Base-by-base conservation (phyloP, 2,113 vertebrate species). In the Lepus americanus region DNA sequence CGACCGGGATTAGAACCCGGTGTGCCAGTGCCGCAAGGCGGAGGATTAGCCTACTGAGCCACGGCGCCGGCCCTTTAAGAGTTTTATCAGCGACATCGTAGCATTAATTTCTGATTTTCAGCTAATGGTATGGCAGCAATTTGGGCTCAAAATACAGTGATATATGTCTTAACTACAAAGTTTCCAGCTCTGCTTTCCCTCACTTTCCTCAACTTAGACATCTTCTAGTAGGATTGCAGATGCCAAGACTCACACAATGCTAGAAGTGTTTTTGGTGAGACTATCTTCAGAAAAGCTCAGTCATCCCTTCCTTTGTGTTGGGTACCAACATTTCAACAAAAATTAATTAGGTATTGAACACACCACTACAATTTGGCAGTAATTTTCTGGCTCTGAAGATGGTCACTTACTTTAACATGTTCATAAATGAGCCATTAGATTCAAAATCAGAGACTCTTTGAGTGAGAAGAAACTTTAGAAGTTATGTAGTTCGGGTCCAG, bases 311-410 rank as follows among this genome's bases (percentile, higher is more conserved):
- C 12, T 74, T 86, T 86, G 29, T 67, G 22, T 81, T 81, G 31
- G 23, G 12, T 80, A 74, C 5, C 8, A 81, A 81, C 2, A n/a
- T 6, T 79, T 85, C 13, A 81, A 36, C 8, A 59, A 36, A 12
- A 78, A 51, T 39, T n/a, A 77, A 22, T 55, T 49, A n/a, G 19
- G 27, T 86, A 55, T 19, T 69, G 67, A 5, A 9, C 6, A n/a
- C 5, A 63, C 11, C 31, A 77, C 6, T 77, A 29, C 36, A 64
- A 66, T 82, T 53, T 1, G 33, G 14, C 27, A 69, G 11, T 6
- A 25, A n/a, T 90, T 90, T 70, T 82, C 51, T 76, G 90, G 11
- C 27, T 82, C 14, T 87, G 16, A 90, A 86, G 51, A 53, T 69
- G 51, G 39, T n/a, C 8, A 63, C 11, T 81, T 78, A 64, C 55